Conservation (phyloP, 1,140 invertebrate species). For the Caenorhabditis inopinata region DNA sequence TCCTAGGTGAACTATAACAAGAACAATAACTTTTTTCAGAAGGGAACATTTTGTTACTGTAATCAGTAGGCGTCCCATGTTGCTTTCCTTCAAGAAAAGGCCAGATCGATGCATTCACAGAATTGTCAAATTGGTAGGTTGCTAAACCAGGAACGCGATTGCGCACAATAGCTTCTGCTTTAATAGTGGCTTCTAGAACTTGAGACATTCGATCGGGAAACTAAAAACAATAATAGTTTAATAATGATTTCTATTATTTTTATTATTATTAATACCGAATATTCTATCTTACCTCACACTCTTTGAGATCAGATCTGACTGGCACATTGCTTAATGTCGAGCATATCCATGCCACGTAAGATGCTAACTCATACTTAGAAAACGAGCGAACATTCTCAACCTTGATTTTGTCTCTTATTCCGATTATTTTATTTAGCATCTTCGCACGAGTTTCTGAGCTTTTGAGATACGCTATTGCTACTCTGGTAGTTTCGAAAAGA, state of each 20-base stretch:
- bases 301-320: not conserved
- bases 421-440: not conserved
- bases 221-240: no score
- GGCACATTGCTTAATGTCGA: not conserved
- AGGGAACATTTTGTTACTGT: not conserved
- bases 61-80: not conserved
- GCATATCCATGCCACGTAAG: not conserved
- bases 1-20: not conserved
- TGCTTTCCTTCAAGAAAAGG: not conserved
- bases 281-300: not conserved
- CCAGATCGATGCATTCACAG: not conserved
- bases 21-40: not conserved
- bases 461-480: not conserved
- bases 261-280: no score
- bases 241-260: no score
- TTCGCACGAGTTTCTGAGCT: not conserved
- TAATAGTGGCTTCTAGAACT: not conserved
- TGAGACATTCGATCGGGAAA: constrained; percentile 7
- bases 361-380: not conserved
- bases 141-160: not conserved
- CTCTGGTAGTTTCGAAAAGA: not conserved
- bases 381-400: not conserved
- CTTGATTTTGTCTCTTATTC: not conserved
- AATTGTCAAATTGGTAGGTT: not conserved
- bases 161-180: not conserved